phyloP scores from a whole-genome alignment of 2,888 invertebrate species.

The Rotaria magnacalcarata region DNA sequence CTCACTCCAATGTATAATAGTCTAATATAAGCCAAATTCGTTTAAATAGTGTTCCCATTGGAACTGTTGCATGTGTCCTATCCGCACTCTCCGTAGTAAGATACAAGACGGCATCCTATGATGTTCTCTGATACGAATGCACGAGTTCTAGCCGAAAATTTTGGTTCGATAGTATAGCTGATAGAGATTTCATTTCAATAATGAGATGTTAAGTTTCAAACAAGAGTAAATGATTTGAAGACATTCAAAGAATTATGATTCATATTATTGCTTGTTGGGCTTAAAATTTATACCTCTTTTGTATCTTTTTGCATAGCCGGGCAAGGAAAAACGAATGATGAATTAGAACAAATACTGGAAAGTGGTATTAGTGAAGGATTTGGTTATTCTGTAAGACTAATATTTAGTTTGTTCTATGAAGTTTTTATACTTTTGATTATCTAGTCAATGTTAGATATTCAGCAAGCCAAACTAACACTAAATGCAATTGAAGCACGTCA shows the following conservation, averaged over 20 bases:
- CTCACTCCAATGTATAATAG: too few species aligned
- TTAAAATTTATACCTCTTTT: background rate
- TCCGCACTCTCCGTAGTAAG: too few species aligned
- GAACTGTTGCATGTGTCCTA: too few species aligned
- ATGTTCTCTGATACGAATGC: too few species aligned
- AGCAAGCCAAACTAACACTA: constrained; percentile 97
- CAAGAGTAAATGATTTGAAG: too few species aligned
- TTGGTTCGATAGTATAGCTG: too few species aligned
- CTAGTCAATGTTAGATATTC: constrained; percentile 98
- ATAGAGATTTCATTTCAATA: too few species aligned
- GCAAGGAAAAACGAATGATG: background rate
- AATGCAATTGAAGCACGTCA: constrained; percentile 99
- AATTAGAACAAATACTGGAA: background rate
- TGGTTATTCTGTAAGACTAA: background rate
- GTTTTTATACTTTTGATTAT: background rate
- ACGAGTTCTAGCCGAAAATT: too few species aligned
- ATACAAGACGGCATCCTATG: too few species aligned
- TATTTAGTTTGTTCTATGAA: background rate
- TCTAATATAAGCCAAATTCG: too few species aligned
- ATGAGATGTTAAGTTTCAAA: too few species aligned
- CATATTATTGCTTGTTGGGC: background rate
- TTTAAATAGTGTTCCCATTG: too few species aligned
- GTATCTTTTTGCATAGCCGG: background rate
- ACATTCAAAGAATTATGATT: background rate
- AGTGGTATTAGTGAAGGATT: background rate